Evolutionary conservation across 2,797 vertebrate genomes (phyloP).

Genomic region (Sphenodon punctatus): DNA sequence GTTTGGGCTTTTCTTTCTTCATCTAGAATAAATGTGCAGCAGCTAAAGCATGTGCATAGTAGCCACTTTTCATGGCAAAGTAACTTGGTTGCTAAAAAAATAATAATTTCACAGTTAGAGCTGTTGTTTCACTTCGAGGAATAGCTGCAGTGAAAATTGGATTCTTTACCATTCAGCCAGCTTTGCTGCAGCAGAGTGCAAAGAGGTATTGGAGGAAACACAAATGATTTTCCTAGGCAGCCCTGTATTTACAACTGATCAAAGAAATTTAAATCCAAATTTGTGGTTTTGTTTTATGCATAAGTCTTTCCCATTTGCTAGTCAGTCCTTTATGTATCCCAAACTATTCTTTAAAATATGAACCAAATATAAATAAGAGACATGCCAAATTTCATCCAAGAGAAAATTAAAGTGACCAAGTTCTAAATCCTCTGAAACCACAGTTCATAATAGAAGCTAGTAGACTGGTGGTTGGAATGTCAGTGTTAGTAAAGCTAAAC

Average conservation of each 20-base stretch:
- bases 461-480: background rate
- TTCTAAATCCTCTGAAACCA: background rate
- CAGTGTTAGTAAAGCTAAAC: background rate
- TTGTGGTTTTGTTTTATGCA: background rate
- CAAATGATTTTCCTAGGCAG: background rate
- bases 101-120: background rate
- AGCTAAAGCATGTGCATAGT: slow-evolving; percentile 6
- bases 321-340: background rate
- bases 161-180: background rate
- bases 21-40: slow-evolving; percentile 29
- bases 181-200: background rate
- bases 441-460: background rate
- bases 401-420: background rate
- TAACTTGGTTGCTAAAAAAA: slow-evolving; percentile 14
- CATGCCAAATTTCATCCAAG: background rate
- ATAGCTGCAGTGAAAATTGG: slow-evolving; percentile 17
- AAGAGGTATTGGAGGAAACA: slow-evolving; percentile 17
- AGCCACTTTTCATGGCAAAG: slow-evolving; percentile 7
- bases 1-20: slow-evolving; percentile 34
- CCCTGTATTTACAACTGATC: background rate
- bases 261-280: slow-evolving; percentile 11
- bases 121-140: slow-evolving; percentile 34
- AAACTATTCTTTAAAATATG: background rate
- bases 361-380: background rate
- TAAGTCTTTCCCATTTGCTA: background rate